A percentile compares a stretch with the other conserved stretches of the same genome.
phyloP scores from a whole-genome alignment of 1,140 invertebrate genomes.

The Melitaea cinxia region DNA sequence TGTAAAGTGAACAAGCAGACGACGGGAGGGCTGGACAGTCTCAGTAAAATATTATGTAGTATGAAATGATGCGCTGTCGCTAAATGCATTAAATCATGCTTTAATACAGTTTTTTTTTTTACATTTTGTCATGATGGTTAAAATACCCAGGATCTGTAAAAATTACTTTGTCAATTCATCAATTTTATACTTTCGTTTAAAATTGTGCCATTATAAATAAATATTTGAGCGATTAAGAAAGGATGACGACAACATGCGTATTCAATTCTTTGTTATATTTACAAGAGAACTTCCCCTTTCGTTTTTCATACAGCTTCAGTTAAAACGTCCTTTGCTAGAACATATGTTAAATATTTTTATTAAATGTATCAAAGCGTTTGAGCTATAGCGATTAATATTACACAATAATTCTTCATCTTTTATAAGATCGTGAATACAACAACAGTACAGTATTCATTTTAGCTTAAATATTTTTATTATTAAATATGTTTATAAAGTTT shows the following conservation, averaged over 20 bases:
- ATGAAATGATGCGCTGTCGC: conserved; percentile 30
- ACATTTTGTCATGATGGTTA: neutral
- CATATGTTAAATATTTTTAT: neutral
- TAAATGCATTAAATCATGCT: conserved; percentile 8
- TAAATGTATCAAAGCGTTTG: neutral
- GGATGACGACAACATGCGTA: neutral
- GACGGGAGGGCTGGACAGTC: conserved; percentile 61
- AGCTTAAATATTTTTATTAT: neutral
- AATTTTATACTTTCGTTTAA: neutral
- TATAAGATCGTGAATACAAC: neutral
- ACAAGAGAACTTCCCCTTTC: neutral
- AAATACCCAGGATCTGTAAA: neutral
- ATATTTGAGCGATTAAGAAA: conserved; percentile 12
- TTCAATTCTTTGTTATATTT: neutral
- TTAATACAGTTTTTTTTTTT: neutral
- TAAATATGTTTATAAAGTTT: neutral
- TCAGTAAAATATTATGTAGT: conserved; percentile 39
- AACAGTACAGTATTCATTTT: neutral
- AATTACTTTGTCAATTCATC: neutral
- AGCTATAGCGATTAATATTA: neutral
- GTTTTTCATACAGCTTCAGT: neutral
- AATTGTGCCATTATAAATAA: conserved; percentile 3
- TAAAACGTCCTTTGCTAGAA: neutral
- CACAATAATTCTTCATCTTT: neutral
- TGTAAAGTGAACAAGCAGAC: conserved; percentile 27